A percentile compares a stretch with the other conserved stretches of the same genome.
phyloP scores from a whole-genome alignment of 2,113 vertebrate genomes.

The Micronycteris hirsuta region DNA sequence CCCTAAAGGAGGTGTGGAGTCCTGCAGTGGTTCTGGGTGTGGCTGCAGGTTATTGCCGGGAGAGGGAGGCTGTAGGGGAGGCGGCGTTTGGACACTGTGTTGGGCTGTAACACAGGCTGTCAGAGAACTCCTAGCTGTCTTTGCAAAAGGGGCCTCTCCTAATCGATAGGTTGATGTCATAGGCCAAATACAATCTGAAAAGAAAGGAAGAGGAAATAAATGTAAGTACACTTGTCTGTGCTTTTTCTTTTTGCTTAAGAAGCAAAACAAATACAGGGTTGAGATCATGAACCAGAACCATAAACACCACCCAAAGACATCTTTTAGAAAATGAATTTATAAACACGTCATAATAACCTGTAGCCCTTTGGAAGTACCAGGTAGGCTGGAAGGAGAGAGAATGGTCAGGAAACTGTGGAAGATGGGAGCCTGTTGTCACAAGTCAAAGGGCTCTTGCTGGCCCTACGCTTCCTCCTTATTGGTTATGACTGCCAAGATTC shows the following conservation, averaged over 20 bases:
- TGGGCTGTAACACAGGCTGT: background rate
- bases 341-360: background rate
- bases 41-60: background rate
- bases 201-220: background rate
- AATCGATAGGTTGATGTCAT: background rate
- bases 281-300: background rate
- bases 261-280: conserved; percentile 18
- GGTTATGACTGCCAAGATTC: background rate
- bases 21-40: background rate
- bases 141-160: background rate
- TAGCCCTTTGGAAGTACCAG: background rate
- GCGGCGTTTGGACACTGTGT: background rate
- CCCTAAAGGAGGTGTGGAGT: background rate
- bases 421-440: background rate
- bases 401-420: background rate
- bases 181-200: background rate
- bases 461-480: background rate
- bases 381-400: background rate
- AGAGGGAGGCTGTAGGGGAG: background rate
- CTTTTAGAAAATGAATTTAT: conserved; percentile 26
- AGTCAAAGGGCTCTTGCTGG: background rate
- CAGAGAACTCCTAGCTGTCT: background rate
- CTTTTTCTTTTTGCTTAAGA: background rate
- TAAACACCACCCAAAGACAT: background rate
- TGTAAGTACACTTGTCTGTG: background rate